Evolutionary conservation across 2,113 vertebrate species (phyloP), one percentile per base, ranked within the genome.

Genomic region (Haliaeetus leucogaster): DNA sequence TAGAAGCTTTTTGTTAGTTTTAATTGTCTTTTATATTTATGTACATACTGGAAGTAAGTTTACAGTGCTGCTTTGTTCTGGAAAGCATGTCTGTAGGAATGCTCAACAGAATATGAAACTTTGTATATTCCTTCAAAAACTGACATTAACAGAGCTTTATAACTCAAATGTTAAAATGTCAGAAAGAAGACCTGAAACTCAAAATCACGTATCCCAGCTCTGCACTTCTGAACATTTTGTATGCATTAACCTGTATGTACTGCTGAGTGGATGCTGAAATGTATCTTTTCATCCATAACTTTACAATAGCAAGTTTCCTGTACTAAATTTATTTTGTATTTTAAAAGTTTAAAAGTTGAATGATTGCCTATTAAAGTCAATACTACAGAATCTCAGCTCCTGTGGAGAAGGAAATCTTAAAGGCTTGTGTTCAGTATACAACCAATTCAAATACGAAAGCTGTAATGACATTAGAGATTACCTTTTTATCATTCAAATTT

Each of bases 401-500:
- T 42, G 3, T 65, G 20, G 78, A 90, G 74, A 91, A 91, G 20
- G 38, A 95, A 93, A 62, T 82, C 70, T 83, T 82, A 61, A 85
- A 76, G 18, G 30, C 40, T 68, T 90, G 81, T 88, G 36, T 90
- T 94, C 66, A 53, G 62, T 90, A 94, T 38, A 86, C 74, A 96
- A 72, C 40, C 40, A 68, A 58, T 70, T 96, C 72, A 88, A 93
- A 94, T 25, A 90, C 0, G 6, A 95, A 61, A 12, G 32, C 27
- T 40, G 30, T 96, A 95, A 96, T 87, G 82, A 88, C 85, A 79
- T 94, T 88, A 93, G 36, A 94, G 48, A 96, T 93, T 96, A 80
- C 61, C 30, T 91, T 94, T 90, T 96, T 91, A 91, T 96, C 48
- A 93, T 94, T 95, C 82, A 96, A 94, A 93, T 95, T 94, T 91